A percentile compares a stretch with the other conserved stretches of the same genome.
Conservation (phyloP, 92 coral and sea anemone genomes). For the Hydrozoanthus gracilis region DNA sequence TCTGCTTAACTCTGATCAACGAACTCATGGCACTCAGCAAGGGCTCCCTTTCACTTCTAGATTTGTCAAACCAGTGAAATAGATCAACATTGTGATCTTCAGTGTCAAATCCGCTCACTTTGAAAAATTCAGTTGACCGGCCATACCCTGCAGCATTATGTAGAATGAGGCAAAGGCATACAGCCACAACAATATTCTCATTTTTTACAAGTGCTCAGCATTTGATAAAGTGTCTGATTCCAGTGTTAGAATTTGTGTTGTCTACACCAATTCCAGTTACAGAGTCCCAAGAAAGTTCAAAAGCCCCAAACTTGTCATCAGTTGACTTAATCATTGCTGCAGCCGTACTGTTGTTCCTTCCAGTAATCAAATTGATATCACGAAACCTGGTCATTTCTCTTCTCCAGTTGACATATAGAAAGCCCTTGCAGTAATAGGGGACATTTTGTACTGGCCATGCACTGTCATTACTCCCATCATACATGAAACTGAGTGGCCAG, state of each 20-base stretch:
- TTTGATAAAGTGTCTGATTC: conserved; percentile 44
- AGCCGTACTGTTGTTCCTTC: conserved; percentile 47
- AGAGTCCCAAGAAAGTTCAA: conserved; percentile 36
- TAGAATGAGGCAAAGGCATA: conserved; percentile 43
- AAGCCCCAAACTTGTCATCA: conserved; percentile 28
- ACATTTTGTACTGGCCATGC: conserved; percentile 52
- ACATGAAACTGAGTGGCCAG: conserved; percentile 57
- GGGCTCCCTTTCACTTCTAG: conserved; percentile 44
- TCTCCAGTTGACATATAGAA: conserved; percentile 40
- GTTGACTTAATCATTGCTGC: conserved; percentile 43
- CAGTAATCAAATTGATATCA: conserved; percentile 49
- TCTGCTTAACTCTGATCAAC: conserved; percentile 41
- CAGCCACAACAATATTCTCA: conserved; percentile 46
- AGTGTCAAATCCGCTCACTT: conserved; percentile 38
- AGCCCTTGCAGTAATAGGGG: conserved; percentile 51
- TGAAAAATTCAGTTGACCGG: conserved; percentile 34
- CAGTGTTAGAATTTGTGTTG: conserved; percentile 48
- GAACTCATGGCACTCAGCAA: conserved; percentile 38
- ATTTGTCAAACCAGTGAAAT: conserved; percentile 57
- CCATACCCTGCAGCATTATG: conserved; percentile 48
- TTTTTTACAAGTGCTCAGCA: conserved; percentile 38
- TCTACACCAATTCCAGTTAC: conserved; percentile 49
- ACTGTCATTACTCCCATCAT: conserved; percentile 56
- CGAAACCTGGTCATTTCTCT: conserved; percentile 51
- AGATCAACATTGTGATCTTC: conserved; percentile 50